Evolutionary conservation across 1,140 invertebrate genomes (phyloP).

Genomic region (Brachionus rubens): DNA sequence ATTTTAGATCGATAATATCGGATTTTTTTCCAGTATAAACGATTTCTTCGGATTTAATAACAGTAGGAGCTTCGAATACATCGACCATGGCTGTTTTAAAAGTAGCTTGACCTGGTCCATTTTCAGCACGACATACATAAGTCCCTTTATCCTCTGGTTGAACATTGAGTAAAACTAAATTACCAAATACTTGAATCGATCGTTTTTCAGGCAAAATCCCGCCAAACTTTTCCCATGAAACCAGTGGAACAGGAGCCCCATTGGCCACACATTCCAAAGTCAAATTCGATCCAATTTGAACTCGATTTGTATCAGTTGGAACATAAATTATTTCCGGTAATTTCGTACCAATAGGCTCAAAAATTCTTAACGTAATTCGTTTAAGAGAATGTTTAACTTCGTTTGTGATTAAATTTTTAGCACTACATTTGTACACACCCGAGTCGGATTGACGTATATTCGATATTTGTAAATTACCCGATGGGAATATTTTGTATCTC

Average conservation of each 20-base stretch:
- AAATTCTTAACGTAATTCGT: slow-evolving; percentile 50
- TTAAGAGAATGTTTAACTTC: slow-evolving; percentile 47
- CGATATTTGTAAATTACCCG: slow-evolving; percentile 52
- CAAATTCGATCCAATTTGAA: slow-evolving; percentile 15
- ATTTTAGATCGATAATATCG: slow-evolving; percentile 67
- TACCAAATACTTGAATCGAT: slow-evolving; percentile 59
- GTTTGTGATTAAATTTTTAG: slow-evolving; percentile 50
- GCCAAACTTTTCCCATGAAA: slow-evolving; percentile 45
- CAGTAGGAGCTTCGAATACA: slow-evolving; percentile 63
- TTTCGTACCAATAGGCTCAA: slow-evolving; percentile 45
- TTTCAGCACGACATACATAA: slow-evolving; percentile 67
- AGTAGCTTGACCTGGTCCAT: slow-evolving; percentile 52
- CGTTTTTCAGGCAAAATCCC: slow-evolving; percentile 12
- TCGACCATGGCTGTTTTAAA: slow-evolving; percentile 42
- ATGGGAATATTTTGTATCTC: slow-evolving; percentile 53
- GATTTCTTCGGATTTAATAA: slow-evolving; percentile 64
- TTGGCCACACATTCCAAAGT: slow-evolving; percentile 44
- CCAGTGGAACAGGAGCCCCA: neutral
- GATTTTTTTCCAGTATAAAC: slow-evolving; percentile 67
- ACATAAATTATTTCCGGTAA: neutral
- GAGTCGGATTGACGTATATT: slow-evolving; percentile 48
- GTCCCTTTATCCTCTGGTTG: slow-evolving; percentile 67
- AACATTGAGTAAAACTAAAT: slow-evolving; percentile 67
- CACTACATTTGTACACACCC: slow-evolving; percentile 51
- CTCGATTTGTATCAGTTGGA: neutral